These are phyloP conservation scores for Suillia variegata DNA, from an alignment of 2,888 invertebrate genomes.

Conservation along the genomic window DNA sequence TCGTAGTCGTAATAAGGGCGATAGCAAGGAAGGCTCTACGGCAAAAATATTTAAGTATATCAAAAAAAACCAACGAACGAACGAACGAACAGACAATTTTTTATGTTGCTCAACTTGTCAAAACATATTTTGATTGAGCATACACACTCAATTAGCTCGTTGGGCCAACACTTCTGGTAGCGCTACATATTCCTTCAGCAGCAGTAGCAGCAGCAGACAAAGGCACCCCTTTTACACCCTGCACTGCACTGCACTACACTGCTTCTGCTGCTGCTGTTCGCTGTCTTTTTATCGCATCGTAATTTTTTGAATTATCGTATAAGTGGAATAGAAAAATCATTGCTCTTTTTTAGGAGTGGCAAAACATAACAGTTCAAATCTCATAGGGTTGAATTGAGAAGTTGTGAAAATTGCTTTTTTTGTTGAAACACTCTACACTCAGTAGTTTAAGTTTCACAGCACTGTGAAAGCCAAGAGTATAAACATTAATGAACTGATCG, in stretches of 20 bases:
- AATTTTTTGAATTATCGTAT: conserved; percentile 8
- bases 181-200: conserved; percentile 9
- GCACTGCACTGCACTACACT: too few relatives aligned
- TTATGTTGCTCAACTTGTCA: conserved; percentile 55
- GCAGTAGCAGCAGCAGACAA: neutral
- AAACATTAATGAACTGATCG: too few relatives aligned
- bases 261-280: conserved; percentile 10
- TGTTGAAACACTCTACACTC: conserved; percentile 6
- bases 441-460: neutral
- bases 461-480: too few relatives aligned
- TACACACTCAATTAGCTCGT: conserved; percentile 34
- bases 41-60: too few relatives aligned
- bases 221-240: neutral
- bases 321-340: conserved; percentile 12
- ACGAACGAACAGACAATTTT: conserved; percentile 46
- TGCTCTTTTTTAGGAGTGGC: neutral
- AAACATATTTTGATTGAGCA: conserved; percentile 56
- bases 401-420: conserved; percentile 8
- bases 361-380: neutral
- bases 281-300: conserved; percentile 8
- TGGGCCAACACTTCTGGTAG: conserved; percentile 14
- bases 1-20: too few relatives aligned
- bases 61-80: too few relatives aligned
- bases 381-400: conserved; percentile 14
- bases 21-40: too few relatives aligned